Evolutionary conservation across 2,888 invertebrate species (phyloP).

Genomic region (Tenthredo notha): DNA sequence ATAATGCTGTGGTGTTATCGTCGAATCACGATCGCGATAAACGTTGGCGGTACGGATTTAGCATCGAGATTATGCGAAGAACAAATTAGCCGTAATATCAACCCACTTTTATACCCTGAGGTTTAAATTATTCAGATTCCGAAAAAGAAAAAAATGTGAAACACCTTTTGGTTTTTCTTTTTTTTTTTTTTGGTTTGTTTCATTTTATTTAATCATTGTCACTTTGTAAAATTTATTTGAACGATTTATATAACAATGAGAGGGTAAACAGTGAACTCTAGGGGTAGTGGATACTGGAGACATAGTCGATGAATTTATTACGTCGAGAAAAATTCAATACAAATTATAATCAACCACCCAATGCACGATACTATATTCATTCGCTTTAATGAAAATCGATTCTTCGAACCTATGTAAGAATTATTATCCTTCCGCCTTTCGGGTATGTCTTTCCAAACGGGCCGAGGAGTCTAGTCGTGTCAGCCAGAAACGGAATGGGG

Average conservation of each 20-base stretch:
- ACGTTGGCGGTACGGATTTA: constrained; percentile 17
- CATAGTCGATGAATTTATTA: background rate
- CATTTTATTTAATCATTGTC: background rate
- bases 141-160: background rate
- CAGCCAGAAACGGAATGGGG: constrained; percentile 11
- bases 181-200: background rate
- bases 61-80: background rate
- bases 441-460: constrained; percentile 3
- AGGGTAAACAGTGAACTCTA: background rate
- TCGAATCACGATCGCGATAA: background rate
- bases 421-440: background rate
- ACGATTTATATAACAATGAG: background rate
- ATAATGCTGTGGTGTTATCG: background rate
- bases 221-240: background rate
- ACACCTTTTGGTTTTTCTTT: background rate
- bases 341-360: background rate
- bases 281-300: background rate
- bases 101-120: background rate
- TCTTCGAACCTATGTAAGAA: background rate
- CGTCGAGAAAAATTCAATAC: background rate
- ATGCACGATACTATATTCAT: background rate
- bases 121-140: background rate
- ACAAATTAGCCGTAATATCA: constrained; percentile 18
- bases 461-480: background rate
- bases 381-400: constrained; percentile 30